Conservation (phyloP, 1,140 invertebrate genomes). For the Macrostomum lignano region DNA sequence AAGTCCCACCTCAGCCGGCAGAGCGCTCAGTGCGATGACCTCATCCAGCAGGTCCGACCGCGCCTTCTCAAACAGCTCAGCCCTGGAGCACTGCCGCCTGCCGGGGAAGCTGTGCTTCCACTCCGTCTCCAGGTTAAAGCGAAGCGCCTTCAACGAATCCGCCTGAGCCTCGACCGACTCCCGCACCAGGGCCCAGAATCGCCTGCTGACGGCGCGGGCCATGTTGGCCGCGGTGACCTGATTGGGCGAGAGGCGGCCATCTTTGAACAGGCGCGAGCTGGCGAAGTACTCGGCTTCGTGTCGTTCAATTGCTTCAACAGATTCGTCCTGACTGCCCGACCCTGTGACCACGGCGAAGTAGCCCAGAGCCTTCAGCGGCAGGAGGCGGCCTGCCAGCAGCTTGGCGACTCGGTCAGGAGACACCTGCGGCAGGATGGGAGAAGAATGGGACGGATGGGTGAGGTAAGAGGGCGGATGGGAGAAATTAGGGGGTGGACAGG, state of each 20-base stretch:
- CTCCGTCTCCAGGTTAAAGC: conserved; percentile 92
- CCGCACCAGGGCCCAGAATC: conserved; percentile 97
- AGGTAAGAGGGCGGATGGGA: too few species aligned
- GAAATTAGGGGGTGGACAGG: too few species aligned
- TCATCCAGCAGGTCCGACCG: too few species aligned
- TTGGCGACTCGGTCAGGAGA: too few species aligned
- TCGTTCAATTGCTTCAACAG: conserved; percentile 62
- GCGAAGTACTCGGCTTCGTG: conserved; percentile 87
- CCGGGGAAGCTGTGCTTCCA: conserved; percentile 97
- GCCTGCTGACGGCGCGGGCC: conserved; percentile 75
- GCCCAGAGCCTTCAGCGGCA: conserved; percentile 92
- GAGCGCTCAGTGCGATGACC: too few species aligned
- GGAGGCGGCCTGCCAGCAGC: conserved; percentile 74
- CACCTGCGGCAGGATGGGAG: too few species aligned
- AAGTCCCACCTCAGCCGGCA: too few species aligned
- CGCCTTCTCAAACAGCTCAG: conserved; percentile 84
- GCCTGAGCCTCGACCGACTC: conserved; percentile 94
- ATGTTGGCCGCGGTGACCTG: conserved; percentile 86
- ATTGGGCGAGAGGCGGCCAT: conserved; percentile 62
- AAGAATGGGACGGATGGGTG: too few species aligned
- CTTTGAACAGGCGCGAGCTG: conserved; percentile 66
- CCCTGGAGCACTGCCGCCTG: conserved; percentile 61
- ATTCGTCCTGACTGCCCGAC: too few species aligned
- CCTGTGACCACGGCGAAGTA: conserved; percentile 98
- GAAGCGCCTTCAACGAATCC: conserved; percentile 70